These are phyloP conservation scores for Lagopus muta DNA, from an alignment of 2,113 vertebrate genomes.

Conservation along the genomic window DNA sequence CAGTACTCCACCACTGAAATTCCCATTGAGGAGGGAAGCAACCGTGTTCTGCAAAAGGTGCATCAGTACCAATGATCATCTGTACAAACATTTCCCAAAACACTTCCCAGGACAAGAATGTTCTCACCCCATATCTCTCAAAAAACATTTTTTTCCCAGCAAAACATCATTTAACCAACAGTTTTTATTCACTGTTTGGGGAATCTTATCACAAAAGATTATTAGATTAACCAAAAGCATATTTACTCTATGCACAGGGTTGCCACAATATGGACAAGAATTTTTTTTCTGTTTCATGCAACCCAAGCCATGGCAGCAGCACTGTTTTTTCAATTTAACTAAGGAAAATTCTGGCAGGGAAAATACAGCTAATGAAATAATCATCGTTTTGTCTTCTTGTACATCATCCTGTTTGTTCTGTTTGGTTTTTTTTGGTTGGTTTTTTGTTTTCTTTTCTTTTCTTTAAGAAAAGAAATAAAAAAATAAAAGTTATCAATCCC, in stretches of 20 bases:
- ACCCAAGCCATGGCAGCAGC: background rate
- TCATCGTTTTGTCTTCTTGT: constrained; percentile 35
- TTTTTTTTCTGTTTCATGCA: background rate
- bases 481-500: constrained; percentile 76
- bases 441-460: no score
- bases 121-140: background rate
- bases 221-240: background rate
- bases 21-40: background rate
- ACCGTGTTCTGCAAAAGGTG: background rate
- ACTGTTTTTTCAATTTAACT: constrained; percentile 20
- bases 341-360: background rate
- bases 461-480: background rate
- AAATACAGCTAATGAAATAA: constrained; percentile 56
- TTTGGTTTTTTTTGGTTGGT: background rate
- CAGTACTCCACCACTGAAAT: background rate
- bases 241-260: background rate
- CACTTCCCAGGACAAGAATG: fast-evolving
- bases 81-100: background rate
- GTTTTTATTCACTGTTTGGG: background rate
- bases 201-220: constrained; percentile 14
- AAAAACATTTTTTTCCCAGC: background rate
- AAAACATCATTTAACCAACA: background rate
- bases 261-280: background rate
- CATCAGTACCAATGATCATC: background rate
- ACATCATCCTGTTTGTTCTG: background rate